These are phyloP conservation scores for Corella eumyota DNA, from an alignment of 23 tunicate genomes.

Conservation along the genomic window DNA sequence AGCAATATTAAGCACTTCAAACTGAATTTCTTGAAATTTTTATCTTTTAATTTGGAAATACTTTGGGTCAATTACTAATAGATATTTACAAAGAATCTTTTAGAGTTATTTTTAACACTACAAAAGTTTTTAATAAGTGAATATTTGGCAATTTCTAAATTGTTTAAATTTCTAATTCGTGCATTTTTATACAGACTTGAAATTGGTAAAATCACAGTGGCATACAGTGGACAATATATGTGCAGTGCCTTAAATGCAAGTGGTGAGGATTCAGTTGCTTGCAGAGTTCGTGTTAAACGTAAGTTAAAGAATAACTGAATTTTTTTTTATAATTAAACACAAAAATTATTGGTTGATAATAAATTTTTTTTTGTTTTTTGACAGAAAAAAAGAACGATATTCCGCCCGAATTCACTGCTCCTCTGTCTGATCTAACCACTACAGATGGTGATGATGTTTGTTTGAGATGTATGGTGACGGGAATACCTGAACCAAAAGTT, in stretches of 20 bases:
- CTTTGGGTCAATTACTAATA: no score
- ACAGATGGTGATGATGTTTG: constrained; percentile 60
- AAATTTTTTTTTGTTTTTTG: no score
- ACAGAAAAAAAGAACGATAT: constrained; percentile 42
- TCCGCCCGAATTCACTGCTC: constrained; percentile 79
- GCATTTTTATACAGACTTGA: constrained; percentile 60
- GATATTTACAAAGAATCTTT: no score
- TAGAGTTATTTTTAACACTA: no score
- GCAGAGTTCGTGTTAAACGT: constrained; percentile 91
- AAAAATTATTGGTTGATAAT: no score
- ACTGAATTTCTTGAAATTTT: no score
- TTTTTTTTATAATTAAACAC: neutral
- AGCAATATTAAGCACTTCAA: neutral
- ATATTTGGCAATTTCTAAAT: no score
- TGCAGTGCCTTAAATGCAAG: constrained; percentile 71
- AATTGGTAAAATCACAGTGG: constrained; percentile 31
- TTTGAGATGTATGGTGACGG: constrained; percentile 80
- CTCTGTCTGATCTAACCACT: constrained; percentile 50
- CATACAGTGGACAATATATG: constrained; percentile 89
- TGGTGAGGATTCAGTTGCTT: constrained; percentile 88
- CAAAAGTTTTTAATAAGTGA: no score
- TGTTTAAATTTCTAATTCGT: no score
- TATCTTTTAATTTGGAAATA: no score
- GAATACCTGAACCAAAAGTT: constrained; percentile 70
- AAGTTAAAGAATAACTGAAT: constrained; percentile 6